These are phyloP conservation scores for Chaetogeoica ovagalla DNA, from an alignment of 2,888 invertebrate genomes.

Conservation along the genomic window DNA sequence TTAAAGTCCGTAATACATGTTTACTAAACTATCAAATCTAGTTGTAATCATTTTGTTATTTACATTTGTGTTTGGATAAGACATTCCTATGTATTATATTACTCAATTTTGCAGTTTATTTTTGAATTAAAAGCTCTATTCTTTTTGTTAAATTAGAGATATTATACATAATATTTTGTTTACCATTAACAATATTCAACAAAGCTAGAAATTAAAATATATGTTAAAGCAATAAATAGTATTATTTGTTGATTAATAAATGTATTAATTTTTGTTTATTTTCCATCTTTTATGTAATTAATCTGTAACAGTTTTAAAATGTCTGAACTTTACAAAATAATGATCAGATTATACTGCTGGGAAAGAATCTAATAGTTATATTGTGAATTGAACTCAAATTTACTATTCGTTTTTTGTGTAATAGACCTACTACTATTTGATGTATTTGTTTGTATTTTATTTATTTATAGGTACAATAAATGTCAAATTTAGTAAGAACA, in stretches of 20 bases:
- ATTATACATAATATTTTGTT: background rate
- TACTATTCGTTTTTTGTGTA: no score
- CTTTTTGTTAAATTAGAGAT: constrained; percentile 22
- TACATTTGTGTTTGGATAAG: constrained; percentile 12
- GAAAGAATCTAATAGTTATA: background rate
- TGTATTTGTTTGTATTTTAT: no score
- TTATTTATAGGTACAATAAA: no score
- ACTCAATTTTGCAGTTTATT: background rate
- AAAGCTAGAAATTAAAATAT: constrained; percentile 14
- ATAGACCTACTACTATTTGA: no score
- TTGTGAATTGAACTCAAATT: background rate
- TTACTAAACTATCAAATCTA: constrained; percentile 7
- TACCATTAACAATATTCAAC: background rate
- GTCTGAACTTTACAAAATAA: background rate
- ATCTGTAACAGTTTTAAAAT: background rate
- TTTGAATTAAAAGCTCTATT: background rate
- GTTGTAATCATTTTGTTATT: constrained; percentile 24
- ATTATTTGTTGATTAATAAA: constrained; percentile 26
- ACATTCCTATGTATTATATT: constrained; percentile 2
- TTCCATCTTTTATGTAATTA: background rate
- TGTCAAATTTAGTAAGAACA: no score
- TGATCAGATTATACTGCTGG: background rate
- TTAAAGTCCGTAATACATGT: constrained; percentile 15
- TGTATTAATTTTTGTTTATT: background rate
- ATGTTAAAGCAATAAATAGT: constrained; percentile 37